Conservation (phyloP, 2,797 vertebrate genomes). For the Takifugu ocellatus region DNA sequence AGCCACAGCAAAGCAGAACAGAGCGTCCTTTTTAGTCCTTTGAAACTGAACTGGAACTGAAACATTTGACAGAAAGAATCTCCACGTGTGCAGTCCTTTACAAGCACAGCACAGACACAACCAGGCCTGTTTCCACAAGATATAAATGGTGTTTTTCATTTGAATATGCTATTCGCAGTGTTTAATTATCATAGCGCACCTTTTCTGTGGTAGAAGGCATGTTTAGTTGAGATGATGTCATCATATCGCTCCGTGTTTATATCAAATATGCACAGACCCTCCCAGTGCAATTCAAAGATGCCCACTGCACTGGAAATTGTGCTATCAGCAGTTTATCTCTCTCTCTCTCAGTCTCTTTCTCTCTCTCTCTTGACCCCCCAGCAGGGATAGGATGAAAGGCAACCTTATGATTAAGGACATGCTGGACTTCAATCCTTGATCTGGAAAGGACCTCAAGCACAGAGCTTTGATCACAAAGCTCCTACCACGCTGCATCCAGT, state of each 20-base stretch:
- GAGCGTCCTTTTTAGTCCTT: background rate
- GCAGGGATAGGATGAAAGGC: no score
- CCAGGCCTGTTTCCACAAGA: background rate
- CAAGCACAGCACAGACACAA: background rate
- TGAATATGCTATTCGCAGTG: background rate
- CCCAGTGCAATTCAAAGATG: slow-evolving; percentile 58
- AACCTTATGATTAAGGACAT: no score
- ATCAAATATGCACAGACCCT: slow-evolving; percentile 70
- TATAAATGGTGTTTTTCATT: background rate
- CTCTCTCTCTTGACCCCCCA: background rate
- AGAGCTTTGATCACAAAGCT: no score
- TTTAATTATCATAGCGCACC: background rate
- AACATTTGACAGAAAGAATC: slow-evolving; percentile 4
- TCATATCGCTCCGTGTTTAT: slow-evolving; percentile 42
- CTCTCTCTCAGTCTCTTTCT: background rate
- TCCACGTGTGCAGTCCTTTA: background rate
- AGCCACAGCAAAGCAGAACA: slow-evolving; percentile 5
- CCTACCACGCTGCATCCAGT: no score
- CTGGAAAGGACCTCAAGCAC: no score
- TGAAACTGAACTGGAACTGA: background rate
- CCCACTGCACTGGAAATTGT: slow-evolving; percentile 46
- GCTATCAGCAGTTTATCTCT: slow-evolving; percentile 55
- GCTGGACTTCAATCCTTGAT: no score
- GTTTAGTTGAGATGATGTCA: slow-evolving; percentile 15
- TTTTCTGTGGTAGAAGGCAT: slow-evolving; percentile 6